Base-by-base conservation (phyloP, 2,113 vertebrate species). In the Myxocyprinus asiaticus region DNA sequence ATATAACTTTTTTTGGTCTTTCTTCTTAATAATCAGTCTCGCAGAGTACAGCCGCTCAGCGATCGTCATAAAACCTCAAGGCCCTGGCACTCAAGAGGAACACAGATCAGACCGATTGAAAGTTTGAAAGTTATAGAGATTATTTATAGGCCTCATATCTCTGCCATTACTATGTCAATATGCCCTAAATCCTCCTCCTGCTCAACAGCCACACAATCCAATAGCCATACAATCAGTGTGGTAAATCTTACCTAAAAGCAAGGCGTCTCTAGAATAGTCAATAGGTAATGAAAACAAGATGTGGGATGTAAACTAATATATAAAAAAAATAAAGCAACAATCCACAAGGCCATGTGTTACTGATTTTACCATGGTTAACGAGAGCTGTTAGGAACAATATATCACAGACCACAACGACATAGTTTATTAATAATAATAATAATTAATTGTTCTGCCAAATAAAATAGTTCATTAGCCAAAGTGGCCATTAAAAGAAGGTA, bases 121-220 rank as follows among this genome's bases (percentile, higher is more conserved):
- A 50, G 11, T 74, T 62, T 50, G 58, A 51, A 61, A 8, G 7
- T 42, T 63, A 61, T 63, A 74, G 72, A 63, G 71, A 74, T 74
- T 74, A 74, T 74, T 74, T 74, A 63, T 50, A 50, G 72, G 48
- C 72, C 17, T 74, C 72, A 63, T 33, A 33, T 74, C 58, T 63
- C 72, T 9, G 45, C 62, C 62, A 74, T 74, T 74, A 74, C 58
- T 33, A 50, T 74, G 72, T 74, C 72, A 74, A 74, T 74, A 74
- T 63, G 58, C 72, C 50, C 72, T 74, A 63, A 74, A 74, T 74
- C 72, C 72, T 63, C n/a, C 11, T 47, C 14, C 45, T 63, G 72
- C 72, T 63, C 72, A 74, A 74, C 58, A 74, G 72, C 11, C 58
- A 63, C 58, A 63, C 72, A 61, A 74, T 74, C 58, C 72, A 74